Conservation (phyloP, 2,113 vertebrate species). For the Trichechus manatus region DNA sequence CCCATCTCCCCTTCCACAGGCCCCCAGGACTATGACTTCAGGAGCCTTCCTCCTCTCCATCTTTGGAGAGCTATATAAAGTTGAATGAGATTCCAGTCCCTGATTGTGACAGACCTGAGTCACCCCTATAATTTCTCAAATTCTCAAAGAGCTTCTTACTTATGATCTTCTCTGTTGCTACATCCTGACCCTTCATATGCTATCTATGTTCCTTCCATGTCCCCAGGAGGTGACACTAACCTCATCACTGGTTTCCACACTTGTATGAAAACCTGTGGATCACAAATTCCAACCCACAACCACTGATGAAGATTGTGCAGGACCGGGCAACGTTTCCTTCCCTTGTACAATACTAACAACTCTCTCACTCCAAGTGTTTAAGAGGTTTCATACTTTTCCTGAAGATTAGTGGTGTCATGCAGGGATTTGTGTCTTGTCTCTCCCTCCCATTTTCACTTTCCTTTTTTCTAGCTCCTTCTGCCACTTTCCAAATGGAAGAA, state of each 20-base stretch:
- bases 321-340: not conserved
- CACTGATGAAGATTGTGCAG: not conserved
- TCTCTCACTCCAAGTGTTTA: not conserved
- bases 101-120: no score
- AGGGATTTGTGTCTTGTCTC: not conserved
- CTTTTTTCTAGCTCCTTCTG: not conserved
- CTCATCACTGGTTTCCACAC: not conserved
- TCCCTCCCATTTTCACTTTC: not conserved
- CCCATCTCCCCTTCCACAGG: rapidly evolving
- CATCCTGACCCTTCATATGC: no score
- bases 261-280: not conserved
- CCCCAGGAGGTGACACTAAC: not conserved
- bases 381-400: not conserved
- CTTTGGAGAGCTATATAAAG: not conserved
- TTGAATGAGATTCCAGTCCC: not conserved
- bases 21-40: not conserved
- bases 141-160: not conserved
- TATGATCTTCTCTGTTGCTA: not conserved
- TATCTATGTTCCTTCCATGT: not conserved
- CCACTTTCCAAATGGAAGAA: not conserved
- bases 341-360: not conserved
- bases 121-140: not conserved
- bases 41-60: rapidly evolving
- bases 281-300: not conserved
- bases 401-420: no score